phyloP scores from a whole-genome alignment of 2,888 invertebrate species.

The Dicyrtomina minuta region DNA sequence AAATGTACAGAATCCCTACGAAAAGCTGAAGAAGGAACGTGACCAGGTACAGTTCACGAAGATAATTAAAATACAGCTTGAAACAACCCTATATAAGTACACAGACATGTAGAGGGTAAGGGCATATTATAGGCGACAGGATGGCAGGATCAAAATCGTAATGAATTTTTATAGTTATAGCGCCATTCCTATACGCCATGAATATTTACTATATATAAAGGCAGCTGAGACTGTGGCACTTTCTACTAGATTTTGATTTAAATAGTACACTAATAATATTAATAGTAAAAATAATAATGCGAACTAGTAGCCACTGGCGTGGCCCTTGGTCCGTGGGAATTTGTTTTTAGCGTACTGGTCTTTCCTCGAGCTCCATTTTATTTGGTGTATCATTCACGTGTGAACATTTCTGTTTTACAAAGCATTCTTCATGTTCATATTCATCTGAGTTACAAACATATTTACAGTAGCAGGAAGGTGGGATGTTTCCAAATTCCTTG shows the following conservation, averaged over 20 bases:
- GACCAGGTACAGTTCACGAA: not conserved
- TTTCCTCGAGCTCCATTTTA: too few species aligned
- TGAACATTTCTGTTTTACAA: not conserved
- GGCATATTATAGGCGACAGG: not conserved
- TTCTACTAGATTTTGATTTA: too few species aligned
- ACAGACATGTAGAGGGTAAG: not conserved
- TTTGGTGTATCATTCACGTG: not conserved
- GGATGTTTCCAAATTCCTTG: not conserved
- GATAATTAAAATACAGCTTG: not conserved
- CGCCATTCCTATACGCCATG: too few species aligned
- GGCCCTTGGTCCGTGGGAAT: too few species aligned
- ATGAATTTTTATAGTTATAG: too few species aligned
- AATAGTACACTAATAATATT: too few species aligned
- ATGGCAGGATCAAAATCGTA: not conserved
- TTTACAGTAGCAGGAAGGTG: slow-evolving; percentile 19
- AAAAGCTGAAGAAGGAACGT: slow-evolving; percentile 8
- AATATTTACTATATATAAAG: too few species aligned
- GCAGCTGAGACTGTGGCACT: too few species aligned
- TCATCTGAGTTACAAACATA: not conserved
- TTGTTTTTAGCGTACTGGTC: not conserved
- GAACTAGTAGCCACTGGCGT: not conserved
- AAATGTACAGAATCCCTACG: slow-evolving; percentile 4
- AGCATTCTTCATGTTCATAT: slow-evolving; percentile 5
- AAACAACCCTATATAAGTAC: slow-evolving; percentile 20
- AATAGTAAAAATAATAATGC: not conserved